Conservation (phyloP, 2,113 vertebrate species). For the Romanogobio albipinnatus region DNA sequence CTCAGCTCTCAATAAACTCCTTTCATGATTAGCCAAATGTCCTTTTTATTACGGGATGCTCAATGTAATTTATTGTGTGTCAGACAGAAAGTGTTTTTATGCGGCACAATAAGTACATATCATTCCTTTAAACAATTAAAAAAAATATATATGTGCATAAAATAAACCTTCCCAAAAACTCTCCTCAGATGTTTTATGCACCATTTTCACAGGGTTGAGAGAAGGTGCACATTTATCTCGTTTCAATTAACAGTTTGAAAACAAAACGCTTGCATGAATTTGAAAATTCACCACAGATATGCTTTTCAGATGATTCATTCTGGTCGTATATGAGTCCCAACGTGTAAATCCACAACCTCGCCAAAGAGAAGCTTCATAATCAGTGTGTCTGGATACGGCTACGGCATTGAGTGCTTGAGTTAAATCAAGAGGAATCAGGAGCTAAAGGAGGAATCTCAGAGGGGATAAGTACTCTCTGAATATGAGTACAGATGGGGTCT, state of each 20-base stretch:
- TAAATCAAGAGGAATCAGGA: constrained; percentile 34
- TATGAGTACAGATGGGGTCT: neutral
- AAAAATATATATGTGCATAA: neutral
- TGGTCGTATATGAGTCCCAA: neutral
- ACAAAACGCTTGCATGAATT: neutral
- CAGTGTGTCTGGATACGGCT: constrained; percentile 42
- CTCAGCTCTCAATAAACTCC: constrained; percentile 34
- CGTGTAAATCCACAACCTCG: constrained; percentile 34
- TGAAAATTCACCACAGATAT: neutral
- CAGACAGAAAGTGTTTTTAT: constrained; percentile 38
- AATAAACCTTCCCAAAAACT: neutral
- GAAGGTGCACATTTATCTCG: neutral
- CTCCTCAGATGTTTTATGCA: neutral
- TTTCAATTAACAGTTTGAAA: neutral
- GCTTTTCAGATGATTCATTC: neutral
- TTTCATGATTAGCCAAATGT: constrained; percentile 70
- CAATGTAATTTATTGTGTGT: constrained; percentile 47
- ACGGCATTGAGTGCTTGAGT: constrained; percentile 2
- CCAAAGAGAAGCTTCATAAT: constrained; percentile 35
- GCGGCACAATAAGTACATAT: neutral
- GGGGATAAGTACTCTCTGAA: constrained; percentile 15
- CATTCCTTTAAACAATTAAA: constrained; percentile 17
- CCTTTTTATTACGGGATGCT: constrained; percentile 59
- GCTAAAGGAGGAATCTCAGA: constrained; percentile 7
- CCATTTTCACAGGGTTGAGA: neutral